Conservation (phyloP, 2,888 invertebrate genomes). For the Drosophila barbarae region DNA sequence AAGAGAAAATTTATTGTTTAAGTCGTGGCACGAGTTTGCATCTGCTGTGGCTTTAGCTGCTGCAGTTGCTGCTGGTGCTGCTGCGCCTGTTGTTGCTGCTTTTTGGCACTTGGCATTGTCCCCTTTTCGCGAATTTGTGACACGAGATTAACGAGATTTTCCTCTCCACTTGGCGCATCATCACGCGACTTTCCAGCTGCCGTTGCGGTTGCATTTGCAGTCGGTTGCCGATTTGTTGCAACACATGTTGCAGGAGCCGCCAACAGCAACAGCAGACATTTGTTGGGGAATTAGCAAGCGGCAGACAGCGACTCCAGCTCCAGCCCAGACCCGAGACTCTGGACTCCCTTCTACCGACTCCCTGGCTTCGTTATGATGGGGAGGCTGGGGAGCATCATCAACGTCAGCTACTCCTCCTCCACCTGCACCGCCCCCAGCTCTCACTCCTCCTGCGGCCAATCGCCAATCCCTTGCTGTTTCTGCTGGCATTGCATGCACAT, state of each 20-base stretch:
- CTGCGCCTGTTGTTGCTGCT: slow-evolving; percentile 30
- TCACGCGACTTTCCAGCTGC: slow-evolving; percentile 61
- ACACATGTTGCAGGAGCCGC: slow-evolving; percentile 65
- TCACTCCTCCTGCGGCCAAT: slow-evolving; percentile 25
- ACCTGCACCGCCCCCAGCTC: slow-evolving; percentile 2
- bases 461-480: slow-evolving; percentile 41
- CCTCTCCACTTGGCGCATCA: slow-evolving; percentile 65
- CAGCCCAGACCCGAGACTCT: slow-evolving; percentile 1
- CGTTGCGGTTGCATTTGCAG: slow-evolving; percentile 23
- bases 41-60: slow-evolving; percentile 22
- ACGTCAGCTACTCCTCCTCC: slow-evolving; percentile 49
- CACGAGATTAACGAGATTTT: slow-evolving; percentile 71
- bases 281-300: slow-evolving; percentile 68
- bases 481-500: slow-evolving; percentile 65
- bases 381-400: slow-evolving; percentile 56
- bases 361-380: slow-evolving; percentile 61
- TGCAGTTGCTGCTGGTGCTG: not conserved
- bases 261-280: slow-evolving; percentile 62
- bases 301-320: slow-evolving; percentile 47
- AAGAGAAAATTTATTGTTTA: slow-evolving; percentile 69
- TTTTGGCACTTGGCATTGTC: slow-evolving; percentile 57
- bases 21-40: slow-evolving; percentile 65
- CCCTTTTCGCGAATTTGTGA: slow-evolving; percentile 57
- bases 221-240: slow-evolving; percentile 70
- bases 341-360: not conserved